These are phyloP conservation scores for Tillus elongatus DNA, from an alignment of 2,888 invertebrate species.

Conservation along the genomic window DNA sequence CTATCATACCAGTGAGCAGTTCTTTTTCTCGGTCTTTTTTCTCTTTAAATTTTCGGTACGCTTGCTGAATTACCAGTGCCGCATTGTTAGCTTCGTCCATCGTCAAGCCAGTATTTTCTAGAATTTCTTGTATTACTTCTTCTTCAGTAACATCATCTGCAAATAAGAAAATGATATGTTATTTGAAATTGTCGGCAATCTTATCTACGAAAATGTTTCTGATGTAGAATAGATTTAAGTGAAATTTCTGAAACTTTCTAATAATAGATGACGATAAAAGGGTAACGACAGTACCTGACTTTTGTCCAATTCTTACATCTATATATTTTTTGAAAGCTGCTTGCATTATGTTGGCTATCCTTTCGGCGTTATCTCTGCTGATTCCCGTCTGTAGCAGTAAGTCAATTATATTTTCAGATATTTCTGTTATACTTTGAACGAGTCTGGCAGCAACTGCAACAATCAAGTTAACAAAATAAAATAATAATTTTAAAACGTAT, in stretches of 20 bases:
- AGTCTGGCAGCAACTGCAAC: conserved; percentile 34
- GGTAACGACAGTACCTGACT: too few relatives aligned
- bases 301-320: conserved; percentile 14
- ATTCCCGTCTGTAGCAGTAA: conserved; percentile 33
- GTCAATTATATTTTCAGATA: conserved; percentile 32
- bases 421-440: conserved; percentile 35
- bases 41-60: conserved; percentile 30
- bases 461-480: too few relatives aligned
- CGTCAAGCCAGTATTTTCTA: conserved; percentile 25
- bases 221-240: too few relatives aligned
- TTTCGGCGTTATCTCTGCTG: conserved; percentile 31
- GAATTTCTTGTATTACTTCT: conserved; percentile 27
- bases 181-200: too few relatives aligned
- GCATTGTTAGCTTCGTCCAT: conserved; percentile 25
- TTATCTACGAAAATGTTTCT: too few relatives aligned
- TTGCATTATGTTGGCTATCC: conserved; percentile 33
- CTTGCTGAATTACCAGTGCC: conserved; percentile 34
- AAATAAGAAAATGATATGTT: too few relatives aligned
- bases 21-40: conserved; percentile 28
- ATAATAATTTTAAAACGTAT: too few relatives aligned
- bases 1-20: conserved; percentile 35
- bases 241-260: too few relatives aligned
- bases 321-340: conserved; percentile 27
- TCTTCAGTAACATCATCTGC: conserved; percentile 27
- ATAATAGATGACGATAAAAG: too few relatives aligned